Evolutionary conservation across 2,888 invertebrate genomes (phyloP).

Genomic region (Leucophora obtusa): DNA sequence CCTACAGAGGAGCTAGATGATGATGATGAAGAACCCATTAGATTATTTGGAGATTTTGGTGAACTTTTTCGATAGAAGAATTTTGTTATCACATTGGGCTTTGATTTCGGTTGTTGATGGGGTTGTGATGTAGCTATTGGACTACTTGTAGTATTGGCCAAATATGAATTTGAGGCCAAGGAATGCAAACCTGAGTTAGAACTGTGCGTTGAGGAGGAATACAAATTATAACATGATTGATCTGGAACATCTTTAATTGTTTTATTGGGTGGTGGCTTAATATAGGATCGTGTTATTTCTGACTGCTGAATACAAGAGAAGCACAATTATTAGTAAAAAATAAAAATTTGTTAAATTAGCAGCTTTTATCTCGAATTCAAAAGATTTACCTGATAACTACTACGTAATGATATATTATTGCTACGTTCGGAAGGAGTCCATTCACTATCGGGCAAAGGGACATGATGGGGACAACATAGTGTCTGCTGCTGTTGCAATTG

Average conservation of each 20-base stretch:
- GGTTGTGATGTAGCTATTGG: constrained; percentile 39
- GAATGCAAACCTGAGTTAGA: constrained; percentile 47
- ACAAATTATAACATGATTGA: constrained; percentile 73
- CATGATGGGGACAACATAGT: constrained; percentile 81
- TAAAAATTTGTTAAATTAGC: no score
- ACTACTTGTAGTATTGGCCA: constrained; percentile 57
- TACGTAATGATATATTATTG: constrained; percentile 81
- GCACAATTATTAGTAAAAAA: background rate
- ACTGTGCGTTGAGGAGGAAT: constrained; percentile 58
- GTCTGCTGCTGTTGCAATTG: constrained; percentile 74
- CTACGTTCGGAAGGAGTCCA: constrained; percentile 81
- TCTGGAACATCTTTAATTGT: constrained; percentile 84
- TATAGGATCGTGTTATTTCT: constrained; percentile 84
- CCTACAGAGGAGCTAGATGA: constrained; percentile 65
- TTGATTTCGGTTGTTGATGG: constrained; percentile 73
- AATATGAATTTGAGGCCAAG: constrained; percentile 50
- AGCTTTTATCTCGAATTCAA: background rate
- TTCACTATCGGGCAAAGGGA: constrained; percentile 84
- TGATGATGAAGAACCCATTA: constrained; percentile 70
- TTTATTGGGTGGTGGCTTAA: constrained; percentile 84
- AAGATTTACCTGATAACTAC: constrained; percentile 82
- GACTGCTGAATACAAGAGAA: constrained; percentile 80
- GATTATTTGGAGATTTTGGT: constrained; percentile 75
- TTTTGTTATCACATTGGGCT: constrained; percentile 78
- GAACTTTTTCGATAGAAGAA: constrained; percentile 78